phyloP scores from a whole-genome alignment of 92 coral and sea anemone species.

The Meandrina meandrites region DNA sequence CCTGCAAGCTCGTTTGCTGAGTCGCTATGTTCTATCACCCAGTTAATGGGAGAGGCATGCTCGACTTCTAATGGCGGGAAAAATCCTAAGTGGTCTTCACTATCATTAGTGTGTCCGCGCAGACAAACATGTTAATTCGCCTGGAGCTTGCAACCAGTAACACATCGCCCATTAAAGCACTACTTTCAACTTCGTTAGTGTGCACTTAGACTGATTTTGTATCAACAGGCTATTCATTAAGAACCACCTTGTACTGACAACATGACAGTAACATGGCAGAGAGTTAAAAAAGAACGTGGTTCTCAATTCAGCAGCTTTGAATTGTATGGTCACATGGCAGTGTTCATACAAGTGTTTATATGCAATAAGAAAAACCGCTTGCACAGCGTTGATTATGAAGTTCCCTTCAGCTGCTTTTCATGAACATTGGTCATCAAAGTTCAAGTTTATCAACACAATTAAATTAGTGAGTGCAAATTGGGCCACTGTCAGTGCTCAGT shows the following conservation, averaged over 20 bases:
- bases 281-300: background rate
- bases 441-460: background rate
- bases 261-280: background rate
- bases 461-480: background rate
- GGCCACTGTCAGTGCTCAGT: background rate
- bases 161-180: background rate
- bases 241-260: background rate
- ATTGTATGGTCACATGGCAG: background rate
- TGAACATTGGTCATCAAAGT: background rate
- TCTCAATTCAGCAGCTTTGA: background rate
- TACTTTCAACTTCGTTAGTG: background rate
- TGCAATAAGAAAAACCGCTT: background rate
- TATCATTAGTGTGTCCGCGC: background rate
- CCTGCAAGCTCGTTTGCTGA: too few species aligned
- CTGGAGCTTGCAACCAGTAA: background rate
- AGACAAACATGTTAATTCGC: background rate
- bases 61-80: background rate
- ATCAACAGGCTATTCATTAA: background rate
- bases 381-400: background rate
- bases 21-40: too few species aligned
- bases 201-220: background rate
- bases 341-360: background rate
- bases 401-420: background rate
- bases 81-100: background rate
- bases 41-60: too few species aligned